Evolutionary conservation across 2,888 invertebrate species (phyloP).

Genomic region (Augiades crinisus): DNA sequence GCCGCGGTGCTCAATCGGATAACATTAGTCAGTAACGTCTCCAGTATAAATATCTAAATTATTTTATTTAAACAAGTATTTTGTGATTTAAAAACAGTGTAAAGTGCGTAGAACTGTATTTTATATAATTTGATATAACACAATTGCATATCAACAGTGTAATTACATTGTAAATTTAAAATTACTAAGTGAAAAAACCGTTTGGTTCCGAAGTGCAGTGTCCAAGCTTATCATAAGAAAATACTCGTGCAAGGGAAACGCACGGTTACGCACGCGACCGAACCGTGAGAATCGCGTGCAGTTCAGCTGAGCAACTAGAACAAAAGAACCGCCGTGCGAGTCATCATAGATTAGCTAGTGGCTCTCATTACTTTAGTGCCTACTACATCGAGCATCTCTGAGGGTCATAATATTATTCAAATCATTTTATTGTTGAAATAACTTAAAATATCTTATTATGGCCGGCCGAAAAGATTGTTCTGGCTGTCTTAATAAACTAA

Average conservation of each 20-base stretch:
- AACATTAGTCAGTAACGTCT: background rate
- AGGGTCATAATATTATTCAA: background rate
- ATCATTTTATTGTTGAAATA: background rate
- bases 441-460: background rate
- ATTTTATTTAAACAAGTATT: slow-evolving; percentile 2
- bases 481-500: slow-evolving; percentile 8
- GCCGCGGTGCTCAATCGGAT: background rate
- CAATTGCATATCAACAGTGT: background rate
- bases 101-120: background rate
- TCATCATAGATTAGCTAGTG: background rate
- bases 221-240: background rate
- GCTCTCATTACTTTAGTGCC: background rate
- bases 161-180: background rate
- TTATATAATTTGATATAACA: background rate
- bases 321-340: background rate
- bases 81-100: background rate
- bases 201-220: background rate
- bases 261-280: background rate
- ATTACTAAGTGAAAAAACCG: background rate
- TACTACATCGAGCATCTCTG: background rate
- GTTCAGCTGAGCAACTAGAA: background rate
- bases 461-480: background rate
- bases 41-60: background rate
- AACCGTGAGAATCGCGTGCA: background rate
- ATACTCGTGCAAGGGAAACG: background rate